phyloP scores from a whole-genome alignment of 2,797 vertebrate species.

The Fundulus diaphanus region DNA sequence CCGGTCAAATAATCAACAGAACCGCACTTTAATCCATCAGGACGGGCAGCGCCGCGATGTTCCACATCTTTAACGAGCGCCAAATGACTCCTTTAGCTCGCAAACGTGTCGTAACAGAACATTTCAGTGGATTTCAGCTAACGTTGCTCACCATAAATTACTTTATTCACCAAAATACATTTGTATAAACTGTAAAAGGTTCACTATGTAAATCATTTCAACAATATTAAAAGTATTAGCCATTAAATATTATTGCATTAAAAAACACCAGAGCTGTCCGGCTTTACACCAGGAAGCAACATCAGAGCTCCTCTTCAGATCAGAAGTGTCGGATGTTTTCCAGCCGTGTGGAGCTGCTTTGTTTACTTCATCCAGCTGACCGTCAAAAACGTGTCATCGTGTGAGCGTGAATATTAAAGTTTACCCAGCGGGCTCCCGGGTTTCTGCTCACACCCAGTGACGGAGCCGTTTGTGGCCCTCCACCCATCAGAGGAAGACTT shows the following conservation, averaged over 20 bases:
- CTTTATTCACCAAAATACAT: neutral
- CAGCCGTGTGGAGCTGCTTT: slow-evolving; percentile 24
- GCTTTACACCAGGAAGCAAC: neutral
- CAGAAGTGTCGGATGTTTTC: neutral
- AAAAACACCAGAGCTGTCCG: neutral
- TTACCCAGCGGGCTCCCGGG: slow-evolving; percentile 44
- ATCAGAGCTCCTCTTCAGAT: neutral
- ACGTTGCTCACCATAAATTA: too few relatives aligned
- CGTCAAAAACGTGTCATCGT: neutral
- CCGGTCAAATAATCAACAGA: neutral
- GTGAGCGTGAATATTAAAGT: slow-evolving; percentile 40
- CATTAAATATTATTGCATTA: too few relatives aligned
- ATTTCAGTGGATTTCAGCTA: too few relatives aligned
- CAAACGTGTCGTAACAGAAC: too few relatives aligned
- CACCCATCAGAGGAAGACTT: too few relatives aligned
- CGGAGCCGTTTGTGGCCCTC: too few relatives aligned
- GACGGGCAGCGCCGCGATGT: too few relatives aligned
- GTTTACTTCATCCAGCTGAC: slow-evolving; percentile 22
- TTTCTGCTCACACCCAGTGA: slow-evolving; percentile 1
- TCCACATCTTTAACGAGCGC: too few relatives aligned
- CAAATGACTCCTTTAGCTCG: too few relatives aligned
- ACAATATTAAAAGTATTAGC: neutral
- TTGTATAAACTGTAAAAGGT: neutral
- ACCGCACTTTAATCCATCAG: neutral
- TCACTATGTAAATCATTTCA: neutral